Evolutionary conservation across 2,113 vertebrate genomes (phyloP).

Genomic region (Pteronura brasiliensis): DNA sequence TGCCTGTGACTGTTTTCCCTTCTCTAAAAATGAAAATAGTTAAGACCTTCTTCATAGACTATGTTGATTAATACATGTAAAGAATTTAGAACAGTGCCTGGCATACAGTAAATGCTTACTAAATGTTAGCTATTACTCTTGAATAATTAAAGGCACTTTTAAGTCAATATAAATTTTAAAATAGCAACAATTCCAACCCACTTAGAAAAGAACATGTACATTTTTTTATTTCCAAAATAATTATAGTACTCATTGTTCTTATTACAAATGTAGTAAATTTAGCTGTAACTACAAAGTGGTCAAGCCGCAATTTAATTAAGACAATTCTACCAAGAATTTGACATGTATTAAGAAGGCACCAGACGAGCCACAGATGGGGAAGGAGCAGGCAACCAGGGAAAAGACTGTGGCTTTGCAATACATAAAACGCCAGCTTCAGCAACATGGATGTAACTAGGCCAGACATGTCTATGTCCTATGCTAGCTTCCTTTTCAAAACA

Average conservation of each 20-base stretch:
- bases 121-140: neutral
- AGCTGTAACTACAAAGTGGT: neutral
- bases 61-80: neutral
- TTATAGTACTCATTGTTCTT: neutral
- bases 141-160: neutral
- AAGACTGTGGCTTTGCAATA: slow-evolving; percentile 53
- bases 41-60: neutral
- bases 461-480: slow-evolving; percentile 51
- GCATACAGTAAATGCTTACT: neutral
- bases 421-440: neutral
- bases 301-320: slow-evolving; percentile 9
- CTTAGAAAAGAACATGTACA: neutral
- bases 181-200: neutral
- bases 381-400: neutral
- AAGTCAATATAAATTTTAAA: neutral
- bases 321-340: slow-evolving; percentile 1
- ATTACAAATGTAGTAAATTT: neutral
- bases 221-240: neutral
- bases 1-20: neutral
- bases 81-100: neutral
- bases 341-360: neutral
- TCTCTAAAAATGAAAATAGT: neutral
- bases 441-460: slow-evolving; percentile 41
- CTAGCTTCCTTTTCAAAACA: slow-evolving; percentile 51
- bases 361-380: neutral